These are phyloP conservation scores for Bombus confusus DNA, from an alignment of 1,140 invertebrate genomes.

Conservation along the genomic window DNA sequence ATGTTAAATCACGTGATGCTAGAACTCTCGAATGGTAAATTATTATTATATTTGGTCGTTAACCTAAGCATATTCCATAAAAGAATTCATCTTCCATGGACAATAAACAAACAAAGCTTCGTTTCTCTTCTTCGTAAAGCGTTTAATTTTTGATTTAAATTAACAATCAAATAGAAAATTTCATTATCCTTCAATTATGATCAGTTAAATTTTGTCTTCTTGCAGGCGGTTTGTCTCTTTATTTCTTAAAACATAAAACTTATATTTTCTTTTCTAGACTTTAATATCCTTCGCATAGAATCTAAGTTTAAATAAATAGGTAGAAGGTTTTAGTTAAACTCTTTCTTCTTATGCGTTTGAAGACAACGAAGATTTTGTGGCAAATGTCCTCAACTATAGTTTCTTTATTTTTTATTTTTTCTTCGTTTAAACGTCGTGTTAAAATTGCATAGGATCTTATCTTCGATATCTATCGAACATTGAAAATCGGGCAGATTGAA, in stretches of 20 bases:
- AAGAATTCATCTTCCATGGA: not conserved
- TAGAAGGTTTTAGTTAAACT: not conserved
- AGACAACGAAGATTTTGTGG: too few species aligned
- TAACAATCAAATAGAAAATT: not conserved
- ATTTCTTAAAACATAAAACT: not conserved
- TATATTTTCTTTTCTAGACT: not conserved
- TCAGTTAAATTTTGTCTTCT: not conserved
- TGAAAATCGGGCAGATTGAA: too few species aligned
- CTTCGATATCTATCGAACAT: too few species aligned
- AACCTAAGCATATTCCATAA: not conserved
- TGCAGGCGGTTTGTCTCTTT: too few species aligned
- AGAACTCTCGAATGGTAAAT: constrained; percentile 38
- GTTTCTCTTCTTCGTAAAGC: not conserved
- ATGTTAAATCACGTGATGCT: constrained; percentile 10
- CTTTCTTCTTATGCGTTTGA: not conserved
- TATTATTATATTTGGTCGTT: not conserved
- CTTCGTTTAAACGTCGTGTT: too few species aligned
- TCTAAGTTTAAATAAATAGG: not conserved
- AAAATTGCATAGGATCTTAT: too few species aligned
- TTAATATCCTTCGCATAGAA: too few species aligned
- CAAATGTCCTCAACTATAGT: too few species aligned
- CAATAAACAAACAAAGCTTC: not conserved
- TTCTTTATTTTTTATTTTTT: too few species aligned
- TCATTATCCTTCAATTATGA: not conserved
- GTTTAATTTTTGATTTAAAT: too few species aligned